phyloP scores from a whole-genome alignment of 2,888 invertebrate species.

The Priocnemis perturbator region DNA sequence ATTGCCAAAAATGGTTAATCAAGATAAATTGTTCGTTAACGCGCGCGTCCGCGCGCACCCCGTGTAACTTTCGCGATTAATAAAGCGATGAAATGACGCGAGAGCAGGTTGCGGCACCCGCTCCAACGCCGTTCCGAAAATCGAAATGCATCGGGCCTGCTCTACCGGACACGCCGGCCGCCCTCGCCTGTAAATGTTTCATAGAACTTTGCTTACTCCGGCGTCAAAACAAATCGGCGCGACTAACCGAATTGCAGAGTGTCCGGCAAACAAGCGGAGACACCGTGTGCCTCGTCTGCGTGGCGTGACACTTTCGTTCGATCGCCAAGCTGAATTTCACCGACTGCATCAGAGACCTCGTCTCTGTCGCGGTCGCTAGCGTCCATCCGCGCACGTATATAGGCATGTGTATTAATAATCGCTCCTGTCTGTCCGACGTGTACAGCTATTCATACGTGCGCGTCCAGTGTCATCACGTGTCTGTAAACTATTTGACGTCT shows the following conservation, averaged over 20 bases:
- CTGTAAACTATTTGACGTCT: too few relatives aligned
- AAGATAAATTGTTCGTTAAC: too few relatives aligned
- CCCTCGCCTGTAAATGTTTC: not conserved
- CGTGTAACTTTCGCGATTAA: too few relatives aligned
- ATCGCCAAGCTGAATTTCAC: not conserved
- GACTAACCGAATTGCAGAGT: not conserved
- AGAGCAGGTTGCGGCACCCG: too few relatives aligned
- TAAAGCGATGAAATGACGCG: too few relatives aligned
- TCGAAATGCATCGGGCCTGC: not conserved
- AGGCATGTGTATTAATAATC: not conserved
- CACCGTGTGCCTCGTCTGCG: not conserved
- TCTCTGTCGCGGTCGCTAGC: too few relatives aligned
- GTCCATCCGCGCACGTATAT: not conserved
- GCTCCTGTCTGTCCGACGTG: not conserved
- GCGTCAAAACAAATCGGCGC: not conserved
- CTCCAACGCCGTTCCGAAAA: too few relatives aligned
- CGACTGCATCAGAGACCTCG: conserved; percentile 2
- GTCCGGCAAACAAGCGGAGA: not conserved
- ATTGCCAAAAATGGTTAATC: too few relatives aligned
- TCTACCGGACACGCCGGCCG: not conserved
- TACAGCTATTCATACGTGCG: too few relatives aligned
- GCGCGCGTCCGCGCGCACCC: too few relatives aligned
- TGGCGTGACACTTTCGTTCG: conserved; percentile 6
- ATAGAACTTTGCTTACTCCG: not conserved
- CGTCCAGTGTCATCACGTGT: too few relatives aligned